A percentile compares a stretch with the other conserved stretches of the same genome.
These are phyloP conservation scores for Lipotes vexillifer DNA, from an alignment of 2,113 vertebrate genomes.

Conservation along the genomic window DNA sequence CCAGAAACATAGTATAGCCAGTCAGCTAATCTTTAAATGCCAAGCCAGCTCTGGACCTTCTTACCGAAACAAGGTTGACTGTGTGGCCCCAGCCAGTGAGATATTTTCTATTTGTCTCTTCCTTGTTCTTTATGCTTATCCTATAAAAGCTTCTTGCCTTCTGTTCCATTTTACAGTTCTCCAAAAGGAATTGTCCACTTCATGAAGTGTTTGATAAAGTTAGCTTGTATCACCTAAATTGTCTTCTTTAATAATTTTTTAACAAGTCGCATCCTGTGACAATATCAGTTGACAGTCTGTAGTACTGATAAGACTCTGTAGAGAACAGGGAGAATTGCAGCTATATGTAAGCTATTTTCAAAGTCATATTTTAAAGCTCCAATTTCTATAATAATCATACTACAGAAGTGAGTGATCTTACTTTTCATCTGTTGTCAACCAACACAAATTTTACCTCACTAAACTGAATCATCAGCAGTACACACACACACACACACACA, in stretches of 20 bases:
- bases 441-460: not conserved
- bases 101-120: not conserved
- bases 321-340: not conserved
- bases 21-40: not conserved
- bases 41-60: not conserved
- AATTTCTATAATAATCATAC: not conserved
- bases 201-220: not conserved
- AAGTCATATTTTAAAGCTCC: not conserved
- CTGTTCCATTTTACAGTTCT: not conserved
- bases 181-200: not conserved
- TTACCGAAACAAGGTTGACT: not conserved
- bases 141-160: not conserved
- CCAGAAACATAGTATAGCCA: not conserved
- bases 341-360: not conserved
- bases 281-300: not conserved
- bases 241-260: not conserved
- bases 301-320: not conserved
- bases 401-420: not conserved
- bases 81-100: not conserved
- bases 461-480: not conserved
- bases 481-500: not conserved
- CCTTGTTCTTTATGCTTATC: not conserved
- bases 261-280: not conserved
- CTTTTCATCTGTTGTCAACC: not conserved
- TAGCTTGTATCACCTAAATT: not conserved